Base-by-base conservation (phyloP, 2,888 invertebrate genomes). In the Entomobrya multifasciata region DNA sequence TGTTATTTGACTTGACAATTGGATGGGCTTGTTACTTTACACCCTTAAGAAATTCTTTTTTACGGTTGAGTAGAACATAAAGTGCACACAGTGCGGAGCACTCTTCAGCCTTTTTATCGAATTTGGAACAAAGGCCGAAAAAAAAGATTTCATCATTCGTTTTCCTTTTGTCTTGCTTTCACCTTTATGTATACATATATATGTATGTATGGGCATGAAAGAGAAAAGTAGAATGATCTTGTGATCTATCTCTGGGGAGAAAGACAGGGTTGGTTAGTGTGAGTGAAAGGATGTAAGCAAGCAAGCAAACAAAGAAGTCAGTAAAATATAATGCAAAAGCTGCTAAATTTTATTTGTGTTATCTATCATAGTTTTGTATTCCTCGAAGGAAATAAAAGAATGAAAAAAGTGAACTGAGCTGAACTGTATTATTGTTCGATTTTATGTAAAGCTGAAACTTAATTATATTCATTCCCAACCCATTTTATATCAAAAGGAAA, bases 1-100 rank as follows among this genome's bases (percentile, higher is more conserved):
- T 72, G 49, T 72, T 72, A 72, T 72, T 72, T 72, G 72, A 72
- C 72, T 72, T 72, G 72, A 49, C 49, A 15, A 72, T 49, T 49
- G 72, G 17, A 72, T 25, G 49, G 47, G 47, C 72, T 72, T 72
- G 72, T 72, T 72, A 72, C 49, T 49, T 72, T 72, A 49, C 72
- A 72, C 72, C 72, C 72, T 72, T 72, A 72, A 72, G 72, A 72
- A 49, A 49, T 72, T 49, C 22, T 49, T 72, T 72, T n/a, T 47
- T 49, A 72, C 27, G 8, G 27, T 8, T n/a, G n/a, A n/a, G n/a
- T n/a, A n/a, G n/a, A n/a, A n/a, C n/a, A n/a, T n/a, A n/a, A n/a
- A 20, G 57, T n/a, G 1, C 57, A 20, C 57, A 57, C 25, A n/a
- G n/a, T 10, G 8, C 4, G n/a, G n/a, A n/a, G n/a, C n/a, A n/a